Base-by-base conservation (phyloP, 2,113 vertebrate genomes). In the Elephantulus edwardii region DNA sequence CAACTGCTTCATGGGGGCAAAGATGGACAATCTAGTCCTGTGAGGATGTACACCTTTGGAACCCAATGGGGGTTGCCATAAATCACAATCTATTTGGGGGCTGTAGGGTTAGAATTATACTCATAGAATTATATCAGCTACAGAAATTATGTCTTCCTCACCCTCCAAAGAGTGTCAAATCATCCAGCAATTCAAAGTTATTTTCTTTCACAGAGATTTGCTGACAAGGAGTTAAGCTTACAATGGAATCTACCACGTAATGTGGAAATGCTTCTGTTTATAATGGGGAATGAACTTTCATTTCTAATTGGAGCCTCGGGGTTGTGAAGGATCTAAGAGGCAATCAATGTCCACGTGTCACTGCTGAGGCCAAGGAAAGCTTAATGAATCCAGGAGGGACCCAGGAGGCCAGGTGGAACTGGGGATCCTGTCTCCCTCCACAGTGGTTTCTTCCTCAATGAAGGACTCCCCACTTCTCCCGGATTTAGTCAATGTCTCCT, bases 161-260 rank as follows among this genome's bases (percentile, higher is more conserved):
- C 56, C 22, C 24, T 22, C 30, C 38, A 33, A 83, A 77, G 6
- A 68, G 2, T 42, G 0, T 19, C 28, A 91, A 91, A 58, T 70
- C 68, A 33, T 5, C 50, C 8, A 81, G 42, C 38, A 38, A 90
- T 44, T 56, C n/a, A 4, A 93, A 38, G 54, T 6, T 28, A 12
- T 22, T 88, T 83, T 91, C 83, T 72, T 90, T 66, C 62, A 30
- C 48, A 82, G 50, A 71, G 75, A 88, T 60, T 85, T 79, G 71
- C n/a, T 66, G 46, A 76, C 58, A 80, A 66, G 44, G 33, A 4
- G 13, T 12, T 48, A 72, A 91, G 72, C 2, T 24, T 74, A 72
- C 0, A 19, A 35, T 42, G n/a, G 79, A 75, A 71, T 42, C 46
- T 62, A 50, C 54, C 46, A 46, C 79, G 71, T 48, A 44, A 38